Evolutionary conservation across 2,113 vertebrate species (phyloP), one percentile per base, ranked within the genome.

Genomic region (Oryctolagus cuniculus): DNA sequence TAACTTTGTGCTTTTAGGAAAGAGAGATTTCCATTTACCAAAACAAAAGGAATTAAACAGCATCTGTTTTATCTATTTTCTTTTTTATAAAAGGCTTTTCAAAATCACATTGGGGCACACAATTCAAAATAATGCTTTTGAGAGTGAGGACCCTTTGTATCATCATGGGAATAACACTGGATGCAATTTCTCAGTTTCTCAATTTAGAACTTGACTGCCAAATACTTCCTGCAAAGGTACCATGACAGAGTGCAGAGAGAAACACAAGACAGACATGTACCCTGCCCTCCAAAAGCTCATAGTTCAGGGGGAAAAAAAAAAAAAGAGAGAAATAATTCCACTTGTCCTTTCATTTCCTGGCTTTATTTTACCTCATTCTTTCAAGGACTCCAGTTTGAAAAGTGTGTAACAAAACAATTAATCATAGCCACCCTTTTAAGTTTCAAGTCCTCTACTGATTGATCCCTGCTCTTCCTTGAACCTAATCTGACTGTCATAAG

Each of bases 361-460:
- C 12, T 66, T 61, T 92, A 24, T 72, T 92, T 84, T 80, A 69
- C 34, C 49, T 70, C 86, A 81, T 74, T 75, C 80, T 80, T 80
- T 70, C 34, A 90, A 89, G 73, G 53, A 70, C 55, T 90, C 55
- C 44, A 90, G 51, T 79, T 93, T 85, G 72, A 86, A 91, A 91
- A 79, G 25, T 66, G 10, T 58, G 10, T 5, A 81, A 19, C n/a
- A 0, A 17, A 92, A 63, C 36, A 63, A 72, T n/a, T 63, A 81
- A 93, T 58, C 69, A 91, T 0, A 73, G 77, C 51, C 38, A 81
- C 44, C 10, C 70, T 87, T 85, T 88, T 73, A 92, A 80, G 36
- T 58, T 96, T 83, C 82, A 90, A 61, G 19, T 93, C 44, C 58
- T 92, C 63, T 90, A 85, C 72, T 82, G 24, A 91, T 19, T 77